These are phyloP conservation scores for Tenthredo mesomela DNA, from an alignment of 2,888 invertebrate genomes.

Conservation along the genomic window DNA sequence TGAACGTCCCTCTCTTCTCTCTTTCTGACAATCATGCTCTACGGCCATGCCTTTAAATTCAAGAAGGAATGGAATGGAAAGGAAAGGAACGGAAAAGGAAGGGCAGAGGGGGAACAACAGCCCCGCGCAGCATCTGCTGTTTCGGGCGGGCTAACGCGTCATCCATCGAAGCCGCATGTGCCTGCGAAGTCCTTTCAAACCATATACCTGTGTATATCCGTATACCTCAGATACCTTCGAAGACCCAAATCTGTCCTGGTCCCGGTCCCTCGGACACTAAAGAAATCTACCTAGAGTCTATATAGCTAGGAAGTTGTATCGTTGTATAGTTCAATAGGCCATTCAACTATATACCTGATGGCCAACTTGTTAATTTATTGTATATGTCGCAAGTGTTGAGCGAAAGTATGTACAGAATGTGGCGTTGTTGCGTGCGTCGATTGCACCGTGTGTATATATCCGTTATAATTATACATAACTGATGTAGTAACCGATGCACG, in stretches of 20 bases:
- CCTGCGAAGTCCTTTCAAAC: not conserved
- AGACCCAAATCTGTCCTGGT: not conserved
- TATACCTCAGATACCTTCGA: not conserved
- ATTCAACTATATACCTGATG: constrained; percentile 9
- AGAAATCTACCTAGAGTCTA: constrained; percentile 3
- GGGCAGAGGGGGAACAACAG: not conserved
- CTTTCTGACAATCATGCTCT: constrained; percentile 10
- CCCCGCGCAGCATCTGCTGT: constrained; percentile 42
- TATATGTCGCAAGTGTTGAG: constrained; percentile 31
- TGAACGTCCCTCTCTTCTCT: constrained; percentile 10
- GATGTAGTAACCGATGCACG: constrained; percentile 9
- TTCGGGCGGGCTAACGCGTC: constrained; percentile 29
- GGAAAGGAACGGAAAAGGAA: not conserved
- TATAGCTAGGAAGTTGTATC: not conserved
- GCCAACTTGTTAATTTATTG: constrained; percentile 26
- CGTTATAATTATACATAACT: constrained; percentile 24
- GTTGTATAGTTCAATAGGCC: not conserved
- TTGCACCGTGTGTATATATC: constrained; percentile 16
- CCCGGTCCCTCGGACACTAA: not conserved
- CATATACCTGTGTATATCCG: not conserved
- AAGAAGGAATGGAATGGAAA: not conserved
- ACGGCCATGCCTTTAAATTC: constrained; percentile 3
- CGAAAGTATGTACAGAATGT: constrained; percentile 44
- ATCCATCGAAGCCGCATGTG: constrained; percentile 18
- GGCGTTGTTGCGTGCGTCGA: not conserved